Percentiles rank a stretch among this genome's conserved stretches.
Evolutionary conservation across 2,888 invertebrate species (phyloP).

Genomic region (Tetheella fluctuosa): DNA sequence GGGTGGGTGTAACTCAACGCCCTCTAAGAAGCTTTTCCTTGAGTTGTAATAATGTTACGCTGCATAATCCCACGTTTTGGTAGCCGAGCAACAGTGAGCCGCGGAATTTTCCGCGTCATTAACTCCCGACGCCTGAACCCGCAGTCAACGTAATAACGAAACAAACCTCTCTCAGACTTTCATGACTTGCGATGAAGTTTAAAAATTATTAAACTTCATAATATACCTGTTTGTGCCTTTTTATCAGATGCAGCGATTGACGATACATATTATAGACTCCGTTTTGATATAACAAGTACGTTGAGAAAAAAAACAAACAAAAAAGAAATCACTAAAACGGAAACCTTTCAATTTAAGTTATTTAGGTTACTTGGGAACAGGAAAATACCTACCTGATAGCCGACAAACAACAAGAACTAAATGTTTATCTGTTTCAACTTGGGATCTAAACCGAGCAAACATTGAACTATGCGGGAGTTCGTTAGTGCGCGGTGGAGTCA

Average conservation of each 20-base stretch:
- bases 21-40: slow-evolving; percentile 28
- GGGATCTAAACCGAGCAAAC: slow-evolving; percentile 13
- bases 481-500: slow-evolving; percentile 42
- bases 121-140: slow-evolving; percentile 42
- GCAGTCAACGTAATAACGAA: slow-evolving; percentile 32
- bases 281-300: too few species aligned
- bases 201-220: too few species aligned
- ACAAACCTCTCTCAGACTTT: slow-evolving; percentile 43
- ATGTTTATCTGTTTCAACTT: slow-evolving; percentile 12
- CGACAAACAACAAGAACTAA: slow-evolving; percentile 21
- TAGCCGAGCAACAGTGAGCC: slow-evolving; percentile 48
- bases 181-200: slow-evolving; percentile 49
- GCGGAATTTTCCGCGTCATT: slow-evolving; percentile 72
- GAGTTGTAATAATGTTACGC: slow-evolving; percentile 57
- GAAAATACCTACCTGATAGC: neutral
- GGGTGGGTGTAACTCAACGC: slow-evolving; percentile 25
- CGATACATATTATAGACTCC: neutral
- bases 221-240: neutral
- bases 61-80: slow-evolving; percentile 62
- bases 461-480: slow-evolving; percentile 27
- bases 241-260: neutral
- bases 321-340: too few species aligned
- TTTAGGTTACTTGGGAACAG: neutral
- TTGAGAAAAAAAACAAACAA: too few species aligned
- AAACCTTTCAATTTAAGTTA: neutral